A percentile compares a stretch with the other conserved stretches of the same genome.
Conservation (phyloP, 1,140 invertebrate genomes). For the Meloidogyne chitwoodi region DNA sequence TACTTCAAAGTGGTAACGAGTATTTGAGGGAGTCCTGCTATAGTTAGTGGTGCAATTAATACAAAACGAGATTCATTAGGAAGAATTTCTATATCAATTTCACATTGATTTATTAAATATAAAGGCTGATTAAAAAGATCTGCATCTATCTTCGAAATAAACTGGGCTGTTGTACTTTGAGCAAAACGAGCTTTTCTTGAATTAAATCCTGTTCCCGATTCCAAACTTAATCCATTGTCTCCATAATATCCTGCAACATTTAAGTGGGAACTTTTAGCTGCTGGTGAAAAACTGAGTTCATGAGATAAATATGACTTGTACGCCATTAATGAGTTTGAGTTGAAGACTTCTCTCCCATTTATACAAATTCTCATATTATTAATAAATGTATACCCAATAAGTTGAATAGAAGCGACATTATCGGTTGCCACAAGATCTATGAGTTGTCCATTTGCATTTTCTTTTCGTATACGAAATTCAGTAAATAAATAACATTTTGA, state of each 20-base stretch:
- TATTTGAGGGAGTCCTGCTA: not conserved
- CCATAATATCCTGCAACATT: not conserved
- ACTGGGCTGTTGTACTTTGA: not conserved
- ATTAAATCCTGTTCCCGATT: not conserved
- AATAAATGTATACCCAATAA: not conserved
- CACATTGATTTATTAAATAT: not conserved
- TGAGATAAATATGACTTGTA: not conserved
- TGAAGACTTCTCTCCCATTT: constrained; percentile 1
- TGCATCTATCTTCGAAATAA: not conserved
- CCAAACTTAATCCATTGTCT: not conserved
- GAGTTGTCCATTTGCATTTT: not conserved
- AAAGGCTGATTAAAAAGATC: constrained; percentile 7
- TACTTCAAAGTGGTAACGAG: not conserved
- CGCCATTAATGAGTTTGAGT: not conserved
- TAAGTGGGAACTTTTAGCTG: not conserved
- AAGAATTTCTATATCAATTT: not conserved
- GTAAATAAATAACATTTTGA: not conserved
- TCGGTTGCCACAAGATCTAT: not conserved
- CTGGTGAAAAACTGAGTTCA: not conserved
- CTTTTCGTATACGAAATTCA: not conserved
- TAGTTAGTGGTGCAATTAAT: not conserved
- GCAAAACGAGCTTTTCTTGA: not conserved
- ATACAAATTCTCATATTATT: not conserved
- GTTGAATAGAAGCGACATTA: not conserved
- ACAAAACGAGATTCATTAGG: not conserved